Conservation (phyloP, 2,113 vertebrate genomes). For the Psilopsiagon aymara region DNA sequence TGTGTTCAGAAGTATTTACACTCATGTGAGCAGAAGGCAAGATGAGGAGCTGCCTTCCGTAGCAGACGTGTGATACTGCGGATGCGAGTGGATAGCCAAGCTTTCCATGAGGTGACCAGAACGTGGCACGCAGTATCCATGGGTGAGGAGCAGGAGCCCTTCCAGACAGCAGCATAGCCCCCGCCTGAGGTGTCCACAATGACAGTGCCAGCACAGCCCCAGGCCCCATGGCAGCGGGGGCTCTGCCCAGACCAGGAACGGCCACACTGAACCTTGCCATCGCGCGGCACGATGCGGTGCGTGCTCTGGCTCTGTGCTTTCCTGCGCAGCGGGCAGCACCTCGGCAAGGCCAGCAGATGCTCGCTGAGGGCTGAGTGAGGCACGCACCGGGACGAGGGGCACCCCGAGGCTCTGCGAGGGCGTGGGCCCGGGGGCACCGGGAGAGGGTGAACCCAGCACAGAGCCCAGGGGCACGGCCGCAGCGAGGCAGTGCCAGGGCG, state of each 20-base stretch:
- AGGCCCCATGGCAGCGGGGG: accelerated
- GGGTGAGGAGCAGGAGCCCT: accelerated
- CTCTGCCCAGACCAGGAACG: accelerated
- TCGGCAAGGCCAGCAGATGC: accelerated
- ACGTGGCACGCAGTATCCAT: accelerated
- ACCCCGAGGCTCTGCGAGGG: background rate
- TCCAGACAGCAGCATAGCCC: accelerated
- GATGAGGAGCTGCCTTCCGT: background rate
- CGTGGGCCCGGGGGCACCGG: accelerated
- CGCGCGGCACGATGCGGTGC: accelerated
- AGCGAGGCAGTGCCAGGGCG: background rate
- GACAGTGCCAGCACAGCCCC: accelerated
- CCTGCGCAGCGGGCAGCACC: accelerated
- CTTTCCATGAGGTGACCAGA: accelerated
- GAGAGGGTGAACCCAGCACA: background rate
- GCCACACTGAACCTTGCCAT: background rate
- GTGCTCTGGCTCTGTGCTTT: background rate
- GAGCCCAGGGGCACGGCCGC: background rate
- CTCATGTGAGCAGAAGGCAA: background rate
- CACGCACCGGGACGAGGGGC: background rate
- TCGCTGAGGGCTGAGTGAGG: accelerated
- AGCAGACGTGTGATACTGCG: accelerated
- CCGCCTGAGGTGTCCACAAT: background rate
- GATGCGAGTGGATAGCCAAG: background rate
- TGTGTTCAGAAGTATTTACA: accelerated